Base-by-base conservation (phyloP, 2,888 invertebrate genomes). In the Pelosia muscerda region DNA sequence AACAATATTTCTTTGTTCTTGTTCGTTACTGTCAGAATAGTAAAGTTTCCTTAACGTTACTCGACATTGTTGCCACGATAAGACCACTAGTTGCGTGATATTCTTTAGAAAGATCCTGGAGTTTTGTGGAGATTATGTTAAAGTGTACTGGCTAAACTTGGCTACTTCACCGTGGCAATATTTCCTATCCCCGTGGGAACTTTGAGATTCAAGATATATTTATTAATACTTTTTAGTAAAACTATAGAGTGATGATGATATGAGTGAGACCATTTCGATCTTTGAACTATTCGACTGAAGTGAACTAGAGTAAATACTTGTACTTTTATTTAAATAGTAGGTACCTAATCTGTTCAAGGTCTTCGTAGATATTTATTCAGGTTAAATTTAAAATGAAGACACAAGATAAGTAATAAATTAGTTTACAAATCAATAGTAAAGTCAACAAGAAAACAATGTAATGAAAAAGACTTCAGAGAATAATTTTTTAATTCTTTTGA, bases 11-110 rank as follows among this genome's bases (percentile, higher is more conserved):
- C 63, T 23, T 54, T 19, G 26, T 56, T 38, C 56, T n/a, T 34
- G 22, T 56, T 42, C 28, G n/a, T 31, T 22, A n/a, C 38, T 65
- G 65, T 65, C 62, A 58, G 10, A 34, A 53, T 53, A 28, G 42
- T 28, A 63, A 38, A 53, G 25, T 62, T 66, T 31, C 31, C 56
- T 62, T 49, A 61, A 61, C 42, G 56, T 57, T 53, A 49, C 19
- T 25, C 22, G 65, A 65, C 38, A 31, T 65, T 59, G 60, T 60
- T 34, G 65, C 31, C n/a, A 10, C 11, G 42, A 28, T 42, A 64
- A 53, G 54, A 53, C 31, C 19, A 19, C 19, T 23, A 54, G 60
- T 65, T 65, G 59, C 38, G 54, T 22, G 54, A 54, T 34, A 54
- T 31, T 60, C 65, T 49, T 54, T 22, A 53, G 53, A n/a, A 59